Percentiles rank a stretch among this genome's conserved stretches.
phyloP scores from a whole-genome alignment of 2,113 vertebrate genomes.

The Ailuropoda melanoleuca region DNA sequence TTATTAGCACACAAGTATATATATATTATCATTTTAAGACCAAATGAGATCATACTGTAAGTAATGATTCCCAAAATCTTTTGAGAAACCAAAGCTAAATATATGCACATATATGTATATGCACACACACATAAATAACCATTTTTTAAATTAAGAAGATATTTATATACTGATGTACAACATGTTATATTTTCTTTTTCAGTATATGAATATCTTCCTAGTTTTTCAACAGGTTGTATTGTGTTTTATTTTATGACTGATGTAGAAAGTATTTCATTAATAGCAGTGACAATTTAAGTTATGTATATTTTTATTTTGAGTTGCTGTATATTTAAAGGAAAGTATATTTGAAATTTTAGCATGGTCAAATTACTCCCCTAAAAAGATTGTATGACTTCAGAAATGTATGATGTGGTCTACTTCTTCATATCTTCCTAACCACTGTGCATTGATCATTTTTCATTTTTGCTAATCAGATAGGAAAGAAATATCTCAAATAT shows the following conservation, averaged over 20 bases:
- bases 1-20: background rate
- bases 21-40: background rate
- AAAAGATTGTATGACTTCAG: background rate
- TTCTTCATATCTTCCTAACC: background rate
- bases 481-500: background rate
- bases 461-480: background rate
- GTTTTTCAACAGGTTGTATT: background rate
- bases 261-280: background rate
- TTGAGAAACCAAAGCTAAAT: background rate
- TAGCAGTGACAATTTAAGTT: background rate
- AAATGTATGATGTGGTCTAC: background rate
- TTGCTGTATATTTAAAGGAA: background rate
- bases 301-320: slow-evolving; percentile 5
- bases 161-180: background rate
- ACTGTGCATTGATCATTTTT: background rate
- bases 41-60: background rate
- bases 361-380: background rate
- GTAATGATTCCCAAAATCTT: background rate
- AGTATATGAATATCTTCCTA: background rate
- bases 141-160: background rate
- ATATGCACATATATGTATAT: background rate
- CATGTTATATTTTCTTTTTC: background rate
- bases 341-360: background rate
- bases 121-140: background rate
- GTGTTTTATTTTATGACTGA: background rate